Evolutionary conservation across 2,888 invertebrate species (phyloP), one percentile per base, ranked within the genome.

Genomic region (Ethmia dodecea): DNA sequence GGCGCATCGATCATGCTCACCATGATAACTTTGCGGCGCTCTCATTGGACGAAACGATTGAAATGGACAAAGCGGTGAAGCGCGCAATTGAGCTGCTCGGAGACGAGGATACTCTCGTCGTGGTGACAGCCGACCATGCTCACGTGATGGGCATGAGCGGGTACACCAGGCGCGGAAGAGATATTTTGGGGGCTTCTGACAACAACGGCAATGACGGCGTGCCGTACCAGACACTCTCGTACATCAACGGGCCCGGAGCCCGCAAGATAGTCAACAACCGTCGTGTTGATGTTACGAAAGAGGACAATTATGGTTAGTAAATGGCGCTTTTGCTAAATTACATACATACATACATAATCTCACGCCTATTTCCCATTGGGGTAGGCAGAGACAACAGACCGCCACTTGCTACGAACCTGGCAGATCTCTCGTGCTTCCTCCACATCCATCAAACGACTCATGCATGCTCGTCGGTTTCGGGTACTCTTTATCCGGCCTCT

Each of bases 101-200:
- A 1, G 59, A 55, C 27, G 55, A 60, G 9, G 70, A 95, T 42
- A 94, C 22, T 0, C 71, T 94, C 13, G 87, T 93, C 24, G 87
- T 93, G 10, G 92, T 92, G 2, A 91, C 91, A 0, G 86, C 92
- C 0, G 93, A 93, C 70, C 93, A 93, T 59, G 87, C 91, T 0
- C 92, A 93, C 59, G 88, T 89, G 0, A 87, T 93, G 81, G 79
- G 86, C 27, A 78, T 88, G 40, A 81, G 84, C 13, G 93, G 93
- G 0, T 93, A 93, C 60, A 81, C 90, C 3, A 64, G 11, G 24
- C 22, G 31, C 95, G 0, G 94, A 66, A 88, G 92, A 0, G 93
- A 94, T 64, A 89, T 90, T 1, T 89, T 94, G 88, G 76, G 31
- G 13, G 12, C 24, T n/a, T 2, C 14, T 3, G 69, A 63, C 20